phyloP scores from a whole-genome alignment of 2,888 invertebrate species.

The Silvanus unidentatus region DNA sequence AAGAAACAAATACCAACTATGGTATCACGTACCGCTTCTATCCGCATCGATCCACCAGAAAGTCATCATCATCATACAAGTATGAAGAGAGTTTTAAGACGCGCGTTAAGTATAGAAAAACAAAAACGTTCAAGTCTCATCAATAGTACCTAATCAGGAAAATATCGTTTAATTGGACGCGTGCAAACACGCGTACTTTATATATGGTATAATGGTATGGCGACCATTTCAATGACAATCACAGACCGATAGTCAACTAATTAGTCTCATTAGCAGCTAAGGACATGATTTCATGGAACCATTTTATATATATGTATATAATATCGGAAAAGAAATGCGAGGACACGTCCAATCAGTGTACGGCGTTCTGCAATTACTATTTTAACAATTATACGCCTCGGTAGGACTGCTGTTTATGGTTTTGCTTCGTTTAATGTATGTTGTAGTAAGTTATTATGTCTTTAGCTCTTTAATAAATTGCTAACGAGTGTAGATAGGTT shows the following conservation, averaged over 20 bases:
- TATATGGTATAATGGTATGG: conserved; percentile 31
- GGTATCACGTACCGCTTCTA: conserved; percentile 4
- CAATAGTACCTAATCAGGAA: conserved; percentile 30
- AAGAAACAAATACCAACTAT: conserved; percentile 11
- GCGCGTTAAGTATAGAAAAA: too few species aligned
- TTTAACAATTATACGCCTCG: conserved; percentile 24
- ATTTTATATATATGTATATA: conserved; percentile 14
- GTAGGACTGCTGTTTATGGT: neutral
- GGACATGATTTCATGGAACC: conserved; percentile 38
- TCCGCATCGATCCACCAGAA: neutral
- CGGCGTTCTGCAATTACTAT: conserved; percentile 22
- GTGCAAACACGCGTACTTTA: conserved; percentile 29
- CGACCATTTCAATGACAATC: conserved; percentile 41
- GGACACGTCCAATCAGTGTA: conserved; percentile 35
- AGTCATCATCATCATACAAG: too few species aligned
- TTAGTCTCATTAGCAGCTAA: conserved; percentile 40
- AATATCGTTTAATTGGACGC: conserved; percentile 35
- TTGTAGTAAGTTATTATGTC: too few species aligned
- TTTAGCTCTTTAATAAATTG: too few species aligned
- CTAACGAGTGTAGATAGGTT: too few species aligned
- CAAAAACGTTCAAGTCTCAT: too few species aligned
- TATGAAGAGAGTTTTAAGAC: too few species aligned
- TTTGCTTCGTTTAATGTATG: too few species aligned
- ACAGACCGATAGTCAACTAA: conserved; percentile 34
- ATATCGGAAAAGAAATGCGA: too few species aligned